Base-by-base conservation (phyloP, 2,797 vertebrate genomes). In the Cryptoprocta ferox region DNA sequence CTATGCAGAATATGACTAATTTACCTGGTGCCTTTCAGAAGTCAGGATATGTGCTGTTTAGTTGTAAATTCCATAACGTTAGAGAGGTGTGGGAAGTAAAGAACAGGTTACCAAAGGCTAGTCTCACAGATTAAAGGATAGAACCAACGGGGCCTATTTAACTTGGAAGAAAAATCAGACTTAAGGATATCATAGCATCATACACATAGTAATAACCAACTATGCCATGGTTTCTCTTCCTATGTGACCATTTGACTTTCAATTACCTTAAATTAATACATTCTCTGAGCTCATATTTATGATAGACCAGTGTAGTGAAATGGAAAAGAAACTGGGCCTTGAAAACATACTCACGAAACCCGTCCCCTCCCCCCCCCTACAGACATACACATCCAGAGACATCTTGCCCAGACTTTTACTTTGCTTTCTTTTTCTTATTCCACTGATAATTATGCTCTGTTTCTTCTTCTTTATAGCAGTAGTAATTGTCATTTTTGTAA, bases 201-300 rank as follows among this genome's bases (percentile, higher is more conserved):
- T 48, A 35, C 32, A 45, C 6, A 14, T 56, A 68, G 11, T 30
- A 45, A 53, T 65, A 42, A 66, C 19, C 21, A 56, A 14, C 71
- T 28, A 15, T 53, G 84, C 42, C 39, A 63, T 42, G 35, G 3
- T 81, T 56, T 81, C 26, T 59, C 39, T 61, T 80, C 35, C 42
- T 26, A 24, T n/a, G 7, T 15, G 42, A 81, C 35, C 7, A 24
- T 71, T 37, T 18, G 39, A 50, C n/a, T 82, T 81, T 35, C 42
- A 39, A 0, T 63, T 88, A 10, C 18, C 42, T n/a, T 63, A 50
- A 81, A 21, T n/a, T 82, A 61, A 63, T 37, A 73, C 21, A 71
- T 42, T 88, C 56, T 94, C 76, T 32, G 37, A 73, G 21, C n/a
- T 94, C 42, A 18, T n/a, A 32, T 94, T 63, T 88, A 71, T 73